These are phyloP conservation scores for Cecidostiba fungosa DNA, from an alignment of 2,888 invertebrate genomes.

Conservation along the genomic window DNA sequence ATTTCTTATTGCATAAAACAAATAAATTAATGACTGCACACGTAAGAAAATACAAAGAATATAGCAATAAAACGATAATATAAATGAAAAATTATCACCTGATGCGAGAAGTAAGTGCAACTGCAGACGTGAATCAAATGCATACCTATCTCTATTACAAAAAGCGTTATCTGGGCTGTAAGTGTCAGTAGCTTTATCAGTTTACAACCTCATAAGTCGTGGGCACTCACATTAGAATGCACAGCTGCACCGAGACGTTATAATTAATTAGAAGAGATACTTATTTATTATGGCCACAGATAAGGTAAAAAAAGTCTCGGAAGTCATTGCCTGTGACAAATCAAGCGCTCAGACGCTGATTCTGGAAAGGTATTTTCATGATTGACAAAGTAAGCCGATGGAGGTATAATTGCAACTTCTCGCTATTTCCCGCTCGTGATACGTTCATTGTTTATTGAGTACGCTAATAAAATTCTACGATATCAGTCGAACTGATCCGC, in stretches of 20 bases:
- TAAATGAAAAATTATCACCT: neutral
- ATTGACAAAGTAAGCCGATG: neutral
- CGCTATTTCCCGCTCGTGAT: neutral
- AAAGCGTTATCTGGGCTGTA: slow-evolving; percentile 37
- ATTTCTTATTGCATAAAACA: neutral
- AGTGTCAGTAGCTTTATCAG: slow-evolving; percentile 48
- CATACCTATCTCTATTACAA: slow-evolving; percentile 20
- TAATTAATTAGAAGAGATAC: neutral
- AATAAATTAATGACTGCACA: neutral
- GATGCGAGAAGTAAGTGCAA: slow-evolving; percentile 7
- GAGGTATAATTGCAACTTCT: neutral
- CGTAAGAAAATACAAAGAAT: neutral
- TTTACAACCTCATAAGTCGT: slow-evolving; percentile 26
- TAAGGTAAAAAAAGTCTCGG: neutral
- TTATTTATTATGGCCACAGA: slow-evolving; percentile 12
- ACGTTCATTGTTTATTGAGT: neutral
- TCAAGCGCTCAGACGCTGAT: neutral
- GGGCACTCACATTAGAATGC: neutral
- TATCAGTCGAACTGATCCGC: neutral
- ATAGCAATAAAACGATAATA: neutral
- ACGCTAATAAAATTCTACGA: neutral
- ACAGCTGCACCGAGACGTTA: neutral
- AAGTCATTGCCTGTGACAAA: neutral
- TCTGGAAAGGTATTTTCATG: neutral
- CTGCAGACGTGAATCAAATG: slow-evolving; percentile 1